Evolutionary conservation across 2,888 invertebrate genomes (phyloP).

Genomic region (Aporophyla lueneburgensis): DNA sequence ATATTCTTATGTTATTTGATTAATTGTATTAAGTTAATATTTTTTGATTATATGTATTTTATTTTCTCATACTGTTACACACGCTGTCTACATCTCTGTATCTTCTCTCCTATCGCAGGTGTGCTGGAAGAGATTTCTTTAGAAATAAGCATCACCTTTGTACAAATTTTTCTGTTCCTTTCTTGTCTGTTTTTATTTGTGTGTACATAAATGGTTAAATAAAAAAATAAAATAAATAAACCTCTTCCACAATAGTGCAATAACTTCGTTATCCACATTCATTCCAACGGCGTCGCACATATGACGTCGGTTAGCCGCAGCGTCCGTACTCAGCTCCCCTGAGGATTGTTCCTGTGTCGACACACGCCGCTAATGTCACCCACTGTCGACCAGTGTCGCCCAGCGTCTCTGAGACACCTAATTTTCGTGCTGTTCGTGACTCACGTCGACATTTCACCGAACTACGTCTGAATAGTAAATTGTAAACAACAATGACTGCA

Average conservation of each 20-base stretch:
- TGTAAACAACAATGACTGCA: slow-evolving; percentile 20
- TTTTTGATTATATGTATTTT: no score
- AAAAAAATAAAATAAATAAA: no score
- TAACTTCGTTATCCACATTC: slow-evolving; percentile 44
- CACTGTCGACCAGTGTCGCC: slow-evolving; percentile 20
- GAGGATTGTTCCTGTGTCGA: slow-evolving; percentile 36
- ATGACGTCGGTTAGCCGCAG: slow-evolving; percentile 62
- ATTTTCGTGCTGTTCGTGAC: slow-evolving; percentile 69
- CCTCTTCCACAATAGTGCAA: slow-evolving; percentile 27
- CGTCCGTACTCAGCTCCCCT: slow-evolving; percentile 48
- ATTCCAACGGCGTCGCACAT: slow-evolving; percentile 34
- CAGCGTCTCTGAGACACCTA: slow-evolving; percentile 63
- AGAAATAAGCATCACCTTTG: no score
- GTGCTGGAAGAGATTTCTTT: no score
- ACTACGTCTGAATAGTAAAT: slow-evolving; percentile 40
- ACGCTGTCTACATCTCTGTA: no score
- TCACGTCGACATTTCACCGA: slow-evolving; percentile 31
- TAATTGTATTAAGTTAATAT: no score
- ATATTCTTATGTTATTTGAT: no score
- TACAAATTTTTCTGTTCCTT: no score
- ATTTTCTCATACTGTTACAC: no score
- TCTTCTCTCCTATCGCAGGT: no score
- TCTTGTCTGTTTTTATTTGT: no score
- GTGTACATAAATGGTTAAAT: no score
- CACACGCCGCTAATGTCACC: slow-evolving; percentile 27